Evolutionary conservation across 2,888 invertebrate genomes (phyloP).

Genomic region (Zonitis immaculata): DNA sequence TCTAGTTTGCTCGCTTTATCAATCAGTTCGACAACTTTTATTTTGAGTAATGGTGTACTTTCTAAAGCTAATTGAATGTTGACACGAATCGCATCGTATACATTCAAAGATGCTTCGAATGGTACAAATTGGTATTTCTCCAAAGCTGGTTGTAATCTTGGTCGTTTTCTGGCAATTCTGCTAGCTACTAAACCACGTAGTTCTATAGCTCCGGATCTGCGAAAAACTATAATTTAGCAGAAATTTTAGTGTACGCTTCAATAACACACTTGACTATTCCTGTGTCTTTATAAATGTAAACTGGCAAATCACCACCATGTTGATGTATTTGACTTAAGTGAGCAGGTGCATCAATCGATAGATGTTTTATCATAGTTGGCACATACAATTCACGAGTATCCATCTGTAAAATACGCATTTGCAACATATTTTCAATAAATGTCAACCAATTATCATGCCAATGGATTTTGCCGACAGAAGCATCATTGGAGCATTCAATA

Average conservation of each 20-base stretch:
- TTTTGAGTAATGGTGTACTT: conserved; percentile 54
- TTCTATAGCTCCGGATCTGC: conserved; percentile 70
- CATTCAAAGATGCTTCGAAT: conserved; percentile 44
- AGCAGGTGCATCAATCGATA: conserved; percentile 50
- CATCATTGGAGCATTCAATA: conserved; percentile 25
- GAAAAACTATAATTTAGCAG: no score
- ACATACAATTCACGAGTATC: conserved; percentile 66
- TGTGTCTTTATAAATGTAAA: conserved; percentile 47
- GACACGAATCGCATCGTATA: conserved; percentile 50
- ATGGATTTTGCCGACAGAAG: conserved; percentile 23
- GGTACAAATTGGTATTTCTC: conserved; percentile 73
- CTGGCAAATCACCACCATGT: conserved; percentile 28
- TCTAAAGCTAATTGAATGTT: conserved; percentile 69
- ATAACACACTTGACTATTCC: conserved; percentile 32
- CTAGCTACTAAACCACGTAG: conserved; percentile 72
- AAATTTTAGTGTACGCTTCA: no score
- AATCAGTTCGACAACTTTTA: conserved; percentile 39
- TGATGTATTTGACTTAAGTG: conserved; percentile 28
- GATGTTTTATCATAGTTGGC: conserved; percentile 56
- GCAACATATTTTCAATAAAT: conserved; percentile 84
- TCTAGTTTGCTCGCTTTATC: conserved; percentile 35
- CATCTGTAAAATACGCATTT: conserved; percentile 62
- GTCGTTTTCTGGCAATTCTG: conserved; percentile 64
- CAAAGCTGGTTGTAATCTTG: conserved; percentile 68
- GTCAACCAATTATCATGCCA: conserved; percentile 69